A percentile compares a stretch with the other conserved stretches of the same genome.
Evolutionary conservation across 1,140 invertebrate genomes (phyloP).

Genomic region (Brachionus rotundiformis): DNA sequence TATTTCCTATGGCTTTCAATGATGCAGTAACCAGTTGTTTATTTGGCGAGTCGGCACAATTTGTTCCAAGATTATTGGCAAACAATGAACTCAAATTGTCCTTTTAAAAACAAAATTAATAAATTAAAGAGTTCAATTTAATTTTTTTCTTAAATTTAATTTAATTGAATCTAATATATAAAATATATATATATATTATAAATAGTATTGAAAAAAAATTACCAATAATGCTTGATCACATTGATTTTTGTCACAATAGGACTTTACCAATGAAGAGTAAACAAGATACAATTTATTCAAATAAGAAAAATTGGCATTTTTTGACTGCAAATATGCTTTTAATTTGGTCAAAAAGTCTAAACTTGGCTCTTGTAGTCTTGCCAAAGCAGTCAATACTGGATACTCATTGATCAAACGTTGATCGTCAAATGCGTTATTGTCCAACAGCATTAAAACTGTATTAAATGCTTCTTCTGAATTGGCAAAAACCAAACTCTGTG

Average conservation of each 20-base stretch:
- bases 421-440: slow-evolving; percentile 26
- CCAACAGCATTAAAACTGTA: slow-evolving; percentile 10
- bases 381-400: slow-evolving; percentile 48
- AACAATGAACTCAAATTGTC: slow-evolving; percentile 1
- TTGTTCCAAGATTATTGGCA: not conserved
- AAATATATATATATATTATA: not conserved
- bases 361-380: slow-evolving; percentile 31
- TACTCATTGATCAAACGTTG: slow-evolving; percentile 39
- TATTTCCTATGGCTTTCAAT: slow-evolving; percentile 47
- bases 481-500: slow-evolving; percentile 28
- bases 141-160: no score
- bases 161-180: not conserved
- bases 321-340: not conserved
- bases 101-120: not conserved
- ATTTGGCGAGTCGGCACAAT: slow-evolving; percentile 33
- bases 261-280: slow-evolving; percentile 33
- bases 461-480: slow-evolving; percentile 24
- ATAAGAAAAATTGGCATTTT: slow-evolving; percentile 2
- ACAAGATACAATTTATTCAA: slow-evolving; percentile 46
- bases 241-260: slow-evolving; percentile 7
- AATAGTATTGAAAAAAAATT: not conserved
- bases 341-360: slow-evolving; percentile 5
- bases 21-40: slow-evolving; percentile 1
- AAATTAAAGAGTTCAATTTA: not conserved
- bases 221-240: slow-evolving; percentile 5